phyloP scores from a whole-genome alignment of 2,113 vertebrate species.

The Prionailurus bengalensis region DNA sequence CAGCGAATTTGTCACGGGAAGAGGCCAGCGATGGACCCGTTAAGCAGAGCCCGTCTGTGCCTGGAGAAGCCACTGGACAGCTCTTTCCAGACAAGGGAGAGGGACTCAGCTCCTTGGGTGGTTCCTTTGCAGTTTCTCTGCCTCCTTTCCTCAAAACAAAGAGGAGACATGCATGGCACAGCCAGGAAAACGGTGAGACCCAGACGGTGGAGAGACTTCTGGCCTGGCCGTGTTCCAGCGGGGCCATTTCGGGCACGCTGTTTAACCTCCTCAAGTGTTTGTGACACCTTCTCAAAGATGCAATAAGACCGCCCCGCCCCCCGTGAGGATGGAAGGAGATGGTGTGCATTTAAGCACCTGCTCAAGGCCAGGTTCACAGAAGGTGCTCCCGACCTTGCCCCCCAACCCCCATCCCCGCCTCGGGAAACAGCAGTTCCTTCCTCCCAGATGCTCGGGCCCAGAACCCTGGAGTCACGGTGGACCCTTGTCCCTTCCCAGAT shows the following conservation, averaged over 20 bases:
- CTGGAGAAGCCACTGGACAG: accelerated
- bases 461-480: neutral
- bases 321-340: neutral
- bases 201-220: accelerated
- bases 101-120: accelerated
- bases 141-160: neutral
- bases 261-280: neutral
- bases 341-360: too few relatives aligned
- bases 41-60: accelerated
- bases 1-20: neutral
- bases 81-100: neutral
- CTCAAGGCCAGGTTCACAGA: neutral
- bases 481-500: neutral
- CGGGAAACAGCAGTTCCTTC: neutral
- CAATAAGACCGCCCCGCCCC: too few relatives aligned
- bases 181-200: neutral
- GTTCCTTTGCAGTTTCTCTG: neutral
- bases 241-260: neutral
- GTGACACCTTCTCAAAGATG: neutral
- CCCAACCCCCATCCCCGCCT: too few relatives aligned
- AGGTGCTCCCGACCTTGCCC: neutral
- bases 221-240: accelerated
- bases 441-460: neutral
- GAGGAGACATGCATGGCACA: neutral
- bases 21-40: accelerated